These are phyloP conservation scores for Antedon mediterranea DNA, from an alignment of 53 echinoderm and acorn worm species.

Conservation along the genomic window DNA sequence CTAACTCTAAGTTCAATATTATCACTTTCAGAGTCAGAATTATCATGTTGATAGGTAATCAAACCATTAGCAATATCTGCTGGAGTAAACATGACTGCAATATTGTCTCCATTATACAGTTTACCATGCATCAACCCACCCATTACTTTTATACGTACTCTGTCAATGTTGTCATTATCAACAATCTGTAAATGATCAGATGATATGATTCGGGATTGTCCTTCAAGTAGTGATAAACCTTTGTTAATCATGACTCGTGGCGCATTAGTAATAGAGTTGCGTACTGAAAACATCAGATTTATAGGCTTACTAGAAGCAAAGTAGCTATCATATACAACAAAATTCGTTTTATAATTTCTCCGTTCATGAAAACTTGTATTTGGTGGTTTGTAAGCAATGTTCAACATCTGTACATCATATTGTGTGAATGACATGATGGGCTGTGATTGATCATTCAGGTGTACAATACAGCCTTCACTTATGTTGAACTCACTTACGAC, in stretches of 20 bases:
- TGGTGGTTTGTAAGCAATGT: constrained; percentile 91
- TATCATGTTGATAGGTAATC: constrained; percentile 79
- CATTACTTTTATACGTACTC: constrained; percentile 69
- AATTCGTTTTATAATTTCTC: constrained; percentile 50
- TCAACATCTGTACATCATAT: constrained; percentile 44
- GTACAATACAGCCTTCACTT: constrained; percentile 77
- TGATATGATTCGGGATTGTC: constrained; percentile 73
- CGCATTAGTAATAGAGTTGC: constrained; percentile 63
- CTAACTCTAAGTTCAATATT: constrained; percentile 68
- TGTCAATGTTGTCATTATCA: constrained; percentile 73
- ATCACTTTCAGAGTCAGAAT: constrained; percentile 76
- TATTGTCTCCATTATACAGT: constrained; percentile 49
- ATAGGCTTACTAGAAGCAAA: constrained; percentile 65
- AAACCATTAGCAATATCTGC: constrained; percentile 50
- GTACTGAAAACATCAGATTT: constrained; percentile 66
- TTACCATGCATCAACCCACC: constrained; percentile 72
- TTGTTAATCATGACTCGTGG: constrained; percentile 73
- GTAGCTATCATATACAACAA: constrained; percentile 65
- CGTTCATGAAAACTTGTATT: constrained; percentile 56
- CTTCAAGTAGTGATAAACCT: constrained; percentile 80
- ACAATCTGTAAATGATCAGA: constrained; percentile 66
- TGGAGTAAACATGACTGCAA: constrained; percentile 87
- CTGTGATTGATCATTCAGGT: constrained; percentile 78
- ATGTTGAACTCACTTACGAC: constrained; percentile 54
- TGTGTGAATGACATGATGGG: constrained; percentile 80